phyloP scores from a whole-genome alignment of 2,797 vertebrate species.

The Mormyrus hasselquistii region DNA sequence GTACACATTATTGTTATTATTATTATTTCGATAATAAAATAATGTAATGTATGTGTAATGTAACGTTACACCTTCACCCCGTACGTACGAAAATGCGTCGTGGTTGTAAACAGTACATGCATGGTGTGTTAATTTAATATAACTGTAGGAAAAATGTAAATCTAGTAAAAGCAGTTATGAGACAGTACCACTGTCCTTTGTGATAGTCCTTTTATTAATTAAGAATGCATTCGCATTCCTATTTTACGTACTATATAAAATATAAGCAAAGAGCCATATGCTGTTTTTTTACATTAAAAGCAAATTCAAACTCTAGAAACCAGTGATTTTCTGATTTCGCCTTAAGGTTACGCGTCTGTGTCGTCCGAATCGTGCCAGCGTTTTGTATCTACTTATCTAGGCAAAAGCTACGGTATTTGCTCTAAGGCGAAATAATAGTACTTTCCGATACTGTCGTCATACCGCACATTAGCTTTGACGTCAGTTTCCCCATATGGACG shows the following conservation, averaged over 20 bases:
- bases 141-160: not conserved
- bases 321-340: not conserved
- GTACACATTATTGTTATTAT: not conserved
- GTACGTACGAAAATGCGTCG: not conserved
- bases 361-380: not conserved
- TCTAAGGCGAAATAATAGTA: not conserved
- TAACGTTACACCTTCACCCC: not conserved
- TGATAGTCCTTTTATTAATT: not conserved
- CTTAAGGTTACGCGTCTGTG: not conserved
- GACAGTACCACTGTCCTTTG: not conserved
- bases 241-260: not conserved
- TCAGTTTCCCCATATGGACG: conserved; percentile 41
- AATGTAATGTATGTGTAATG: not conserved
- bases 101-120: not conserved
- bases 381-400: not conserved
- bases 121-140: not conserved
- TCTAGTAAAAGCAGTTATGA: not conserved
- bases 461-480: conserved; percentile 21
- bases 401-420: not conserved
- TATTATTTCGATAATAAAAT: not conserved
- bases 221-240: not conserved
- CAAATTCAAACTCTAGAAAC: not conserved
- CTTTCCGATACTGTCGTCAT: conserved; percentile 27
- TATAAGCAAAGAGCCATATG: not conserved
- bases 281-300: not conserved